These are phyloP conservation scores for Criorhina ranunculi DNA, from an alignment of 2,888 invertebrate species.

Conservation along the genomic window DNA sequence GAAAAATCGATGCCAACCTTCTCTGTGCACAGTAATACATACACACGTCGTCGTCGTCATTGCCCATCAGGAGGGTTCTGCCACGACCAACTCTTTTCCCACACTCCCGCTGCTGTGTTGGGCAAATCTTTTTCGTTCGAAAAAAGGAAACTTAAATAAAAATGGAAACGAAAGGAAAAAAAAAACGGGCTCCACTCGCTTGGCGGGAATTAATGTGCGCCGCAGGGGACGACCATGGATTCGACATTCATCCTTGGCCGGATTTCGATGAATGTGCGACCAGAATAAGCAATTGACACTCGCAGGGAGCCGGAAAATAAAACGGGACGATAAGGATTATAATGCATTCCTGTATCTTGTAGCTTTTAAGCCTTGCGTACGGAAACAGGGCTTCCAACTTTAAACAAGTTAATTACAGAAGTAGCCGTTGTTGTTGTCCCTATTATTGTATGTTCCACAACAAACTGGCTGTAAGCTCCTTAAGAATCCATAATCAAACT, in stretches of 20 bases:
- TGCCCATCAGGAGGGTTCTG: conserved; percentile 29
- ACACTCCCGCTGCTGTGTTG: conserved; percentile 32
- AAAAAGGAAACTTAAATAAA: conserved; percentile 52
- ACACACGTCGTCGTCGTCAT: conserved; percentile 31
- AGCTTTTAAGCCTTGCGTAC: conserved; percentile 51
- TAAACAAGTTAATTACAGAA: conserved; percentile 52
- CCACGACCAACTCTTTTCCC: conserved; percentile 57
- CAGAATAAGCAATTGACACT: conserved; percentile 75
- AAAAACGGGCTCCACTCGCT: conserved; percentile 44
- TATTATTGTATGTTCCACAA: conserved; percentile 51
- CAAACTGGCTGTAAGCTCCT: conserved; percentile 58
- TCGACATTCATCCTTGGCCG: conserved; percentile 76
- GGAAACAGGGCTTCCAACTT: conserved; percentile 51
- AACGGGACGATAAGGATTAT: conserved; percentile 49
- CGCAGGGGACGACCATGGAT: conserved; percentile 72
- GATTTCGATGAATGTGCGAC: conserved; percentile 74
- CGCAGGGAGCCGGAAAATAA: conserved; percentile 25
- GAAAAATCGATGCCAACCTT: conserved; percentile 72
- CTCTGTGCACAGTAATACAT: conserved; percentile 41
- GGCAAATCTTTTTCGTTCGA: conserved; percentile 55
- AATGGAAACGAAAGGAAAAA: conserved; percentile 47
- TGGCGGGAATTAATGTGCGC: conserved; percentile 74
- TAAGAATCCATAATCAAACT: conserved; percentile 68
- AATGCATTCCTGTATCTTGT: conserved; percentile 52
- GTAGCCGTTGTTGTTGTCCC: conserved; percentile 18